phyloP scores from a whole-genome alignment of 2,888 invertebrate species.

The Nycteola revayana region DNA sequence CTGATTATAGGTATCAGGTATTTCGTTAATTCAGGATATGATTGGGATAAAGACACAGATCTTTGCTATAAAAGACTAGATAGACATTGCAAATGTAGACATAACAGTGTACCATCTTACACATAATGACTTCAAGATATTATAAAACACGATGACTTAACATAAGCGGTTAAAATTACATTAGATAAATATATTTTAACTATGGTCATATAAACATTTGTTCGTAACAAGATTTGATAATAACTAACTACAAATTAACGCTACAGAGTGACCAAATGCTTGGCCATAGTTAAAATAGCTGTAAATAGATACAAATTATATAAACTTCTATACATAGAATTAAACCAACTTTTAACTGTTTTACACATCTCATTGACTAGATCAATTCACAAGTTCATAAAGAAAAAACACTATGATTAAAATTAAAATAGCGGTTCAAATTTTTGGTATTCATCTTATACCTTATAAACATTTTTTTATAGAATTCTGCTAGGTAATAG shows the following conservation, averaged over 20 bases:
- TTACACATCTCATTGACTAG: conserved; percentile 31
- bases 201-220: conserved; percentile 11
- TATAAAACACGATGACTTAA: conserved; percentile 28
- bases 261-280: conserved; percentile 19
- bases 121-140: conserved; percentile 19
- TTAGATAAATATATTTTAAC: conserved; percentile 14
- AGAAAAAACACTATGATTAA: conserved; percentile 7
- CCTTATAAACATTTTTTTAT: conserved; percentile 5
- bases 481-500: conserved; percentile 8
- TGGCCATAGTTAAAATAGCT: conserved; percentile 21
- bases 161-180: conserved; percentile 28
- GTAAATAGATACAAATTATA: conserved; percentile 15
- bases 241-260: conserved; percentile 24
- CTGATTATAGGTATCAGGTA: conserved; percentile 70
- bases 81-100: conserved; percentile 31
- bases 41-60: conserved; percentile 36
- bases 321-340: too few species aligned
- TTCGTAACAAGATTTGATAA: conserved; percentile 18
- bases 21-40: conserved; percentile 74
- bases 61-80: conserved; percentile 18
- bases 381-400: conserved; percentile 25
- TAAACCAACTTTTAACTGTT: conserved; percentile 13
- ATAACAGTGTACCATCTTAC: conserved; percentile 29
- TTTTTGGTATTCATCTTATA: conserved; percentile 9
- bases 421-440: conserved; percentile 6